Evolutionary conservation across 23 tunicate species (phyloP).

Genomic region (Trididemnum miniatum): DNA sequence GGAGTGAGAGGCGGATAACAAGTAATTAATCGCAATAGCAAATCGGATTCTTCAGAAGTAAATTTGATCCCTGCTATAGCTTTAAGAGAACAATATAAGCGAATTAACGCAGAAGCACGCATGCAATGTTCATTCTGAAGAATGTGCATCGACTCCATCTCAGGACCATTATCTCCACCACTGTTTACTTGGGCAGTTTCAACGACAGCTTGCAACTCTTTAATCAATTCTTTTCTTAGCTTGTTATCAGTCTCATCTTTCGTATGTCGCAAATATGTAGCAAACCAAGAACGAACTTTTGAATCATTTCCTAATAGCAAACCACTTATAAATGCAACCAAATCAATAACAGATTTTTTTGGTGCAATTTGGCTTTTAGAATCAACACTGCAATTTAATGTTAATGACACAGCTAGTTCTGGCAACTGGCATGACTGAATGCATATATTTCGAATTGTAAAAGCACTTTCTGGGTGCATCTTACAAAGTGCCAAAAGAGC

Average conservation of each 20-base stretch:
- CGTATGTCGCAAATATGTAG: slow-evolving; percentile 53
- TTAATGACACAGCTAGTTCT: slow-evolving; percentile 58
- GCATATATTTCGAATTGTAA: slow-evolving; percentile 40
- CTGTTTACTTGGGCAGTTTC: slow-evolving; percentile 51
- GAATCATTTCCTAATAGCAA: slow-evolving; percentile 76
- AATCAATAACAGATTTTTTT: slow-evolving; percentile 47
- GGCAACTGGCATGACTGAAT: slow-evolving; percentile 75
- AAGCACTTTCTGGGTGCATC: slow-evolving; percentile 33
- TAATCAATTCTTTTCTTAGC: slow-evolving; percentile 44
- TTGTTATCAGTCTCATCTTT: slow-evolving; percentile 45
- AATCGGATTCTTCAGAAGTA: slow-evolving; percentile 66
- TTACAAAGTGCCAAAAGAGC: slow-evolving; percentile 42
- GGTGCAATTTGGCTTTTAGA: neutral
- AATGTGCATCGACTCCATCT: slow-evolving; percentile 41
- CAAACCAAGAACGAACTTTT: slow-evolving; percentile 81
- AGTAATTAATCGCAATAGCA: slow-evolving; percentile 68
- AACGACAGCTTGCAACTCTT: slow-evolving; percentile 52
- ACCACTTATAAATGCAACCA: slow-evolving; percentile 86
- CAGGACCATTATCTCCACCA: slow-evolving; percentile 4
- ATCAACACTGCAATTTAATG: slow-evolving; percentile 28
- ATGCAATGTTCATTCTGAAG: slow-evolving; percentile 74
- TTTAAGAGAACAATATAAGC: slow-evolving; percentile 80
- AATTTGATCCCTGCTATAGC: slow-evolving; percentile 77
- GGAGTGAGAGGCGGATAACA: slow-evolving; percentile 93
- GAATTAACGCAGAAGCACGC: slow-evolving; percentile 70